Evolutionary conservation across 2,797 vertebrate species (phyloP).

Genomic region (Aeoliscus strigatus): DNA sequence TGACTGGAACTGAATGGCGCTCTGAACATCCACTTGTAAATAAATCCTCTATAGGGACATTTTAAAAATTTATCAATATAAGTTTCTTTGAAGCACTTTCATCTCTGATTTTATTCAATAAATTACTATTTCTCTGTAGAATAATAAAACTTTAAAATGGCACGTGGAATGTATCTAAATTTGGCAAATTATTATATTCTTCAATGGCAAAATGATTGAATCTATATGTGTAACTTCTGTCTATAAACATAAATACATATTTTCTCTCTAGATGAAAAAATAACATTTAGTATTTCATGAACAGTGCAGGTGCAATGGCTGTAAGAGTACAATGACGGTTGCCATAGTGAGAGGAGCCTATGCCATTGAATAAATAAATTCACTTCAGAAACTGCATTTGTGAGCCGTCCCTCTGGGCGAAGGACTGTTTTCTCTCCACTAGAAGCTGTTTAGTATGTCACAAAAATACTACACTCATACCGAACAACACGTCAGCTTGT

Average conservation of each 20-base stretch:
- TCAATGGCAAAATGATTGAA: conserved; percentile 52
- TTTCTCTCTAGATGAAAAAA: conserved; percentile 73
- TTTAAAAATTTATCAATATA: too few relatives aligned
- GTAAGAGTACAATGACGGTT: conserved; percentile 62
- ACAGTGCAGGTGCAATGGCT: conserved; percentile 74
- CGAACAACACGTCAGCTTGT: conserved; percentile 69
- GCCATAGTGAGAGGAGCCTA: conserved; percentile 64
- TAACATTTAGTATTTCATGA: conserved; percentile 63
- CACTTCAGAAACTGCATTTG: conserved; percentile 52
- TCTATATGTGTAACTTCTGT: conserved; percentile 50
- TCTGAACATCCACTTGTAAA: conserved; percentile 31
- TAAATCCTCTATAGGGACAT: too few relatives aligned
- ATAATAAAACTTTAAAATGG: conserved; percentile 69
- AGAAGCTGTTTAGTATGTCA: conserved; percentile 72
- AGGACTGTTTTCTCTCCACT: conserved; percentile 59
- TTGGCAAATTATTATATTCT: conserved; percentile 60
- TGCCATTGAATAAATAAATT: conserved; percentile 50
- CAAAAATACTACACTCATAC: conserved; percentile 75
- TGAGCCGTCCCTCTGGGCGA: conserved; percentile 52
- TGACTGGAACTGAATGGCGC: background rate
- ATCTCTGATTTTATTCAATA: conserved; percentile 39
- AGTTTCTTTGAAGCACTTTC: conserved; percentile 9
- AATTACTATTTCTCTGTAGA: conserved; percentile 43
- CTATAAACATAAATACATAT: conserved; percentile 66
- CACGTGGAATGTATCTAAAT: conserved; percentile 67